Evolutionary conservation across 2,888 invertebrate genomes (phyloP), one percentile per base, ranked within the genome.

Genomic region (Bembecia ichneumoniformis): DNA sequence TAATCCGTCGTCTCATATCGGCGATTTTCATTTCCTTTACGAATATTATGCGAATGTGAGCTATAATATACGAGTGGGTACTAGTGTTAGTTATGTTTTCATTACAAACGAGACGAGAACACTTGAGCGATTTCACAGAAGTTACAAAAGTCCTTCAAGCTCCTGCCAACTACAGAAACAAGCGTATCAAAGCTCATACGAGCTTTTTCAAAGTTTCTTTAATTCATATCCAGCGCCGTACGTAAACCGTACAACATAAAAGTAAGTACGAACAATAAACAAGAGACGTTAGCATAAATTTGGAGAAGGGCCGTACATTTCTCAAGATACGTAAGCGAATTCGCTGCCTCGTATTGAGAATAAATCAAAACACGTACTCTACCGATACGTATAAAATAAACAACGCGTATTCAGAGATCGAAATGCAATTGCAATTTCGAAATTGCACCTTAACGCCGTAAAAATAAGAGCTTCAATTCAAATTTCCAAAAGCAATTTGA

Each of bases 121-220:
- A 9, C 7, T 36, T 3, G 11, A 3, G 10, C 3, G 11, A 40
- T 40, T 40, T 40, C 40, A 3, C 40, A 11, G 7, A 14, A 40
- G 40, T 40, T 40, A 13, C 40, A 40, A 40, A 28, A 40, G 40
- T 40, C 40, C 40, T 40, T 40, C 28, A 40, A 40, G 40, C 40
- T 40, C 40, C 40, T 14, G 40, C n/a, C 40, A 40, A 40, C 40
- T 40, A 40, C 40, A 40, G 40, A 40, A 40, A 40, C 40, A 40
- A 40, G 40, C 14, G 40, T 40, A 40, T 40, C 40, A 40, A 40
- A 40, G 13, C n/a, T 40, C 40, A 40, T 40, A 40, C 7, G 40
- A 13, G 14, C 5, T 44, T 44, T 17, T 16, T 16, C 44, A 57
- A 62, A 58, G 61, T 61, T 62, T 63, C 63, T 64, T 61, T 65